Evolutionary conservation across 2,888 invertebrate species (phyloP).

Genomic region (Ligdia adustata): DNA sequence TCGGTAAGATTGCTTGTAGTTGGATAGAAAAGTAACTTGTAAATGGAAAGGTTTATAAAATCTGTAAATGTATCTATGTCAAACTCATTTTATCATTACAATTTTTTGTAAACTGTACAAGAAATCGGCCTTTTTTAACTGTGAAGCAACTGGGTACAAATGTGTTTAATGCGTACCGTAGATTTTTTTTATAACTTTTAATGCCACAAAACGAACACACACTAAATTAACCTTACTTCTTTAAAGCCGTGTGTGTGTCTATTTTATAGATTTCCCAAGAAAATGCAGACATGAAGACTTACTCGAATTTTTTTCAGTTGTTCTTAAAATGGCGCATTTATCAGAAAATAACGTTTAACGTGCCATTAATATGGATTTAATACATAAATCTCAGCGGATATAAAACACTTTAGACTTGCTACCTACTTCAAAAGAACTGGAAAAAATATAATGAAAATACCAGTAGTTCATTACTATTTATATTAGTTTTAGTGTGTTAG

Average conservation of each 20-base stretch:
- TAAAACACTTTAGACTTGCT: conserved; percentile 31
- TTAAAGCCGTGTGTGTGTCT: neutral
- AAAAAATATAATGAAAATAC: conserved; percentile 33
- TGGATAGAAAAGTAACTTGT: no score
- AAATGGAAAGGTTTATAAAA: no score
- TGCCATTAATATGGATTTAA: conserved; percentile 26
- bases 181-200: no score
- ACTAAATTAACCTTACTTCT: neutral
- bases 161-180: no score
- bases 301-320: conserved; percentile 12
- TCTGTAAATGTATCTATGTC: no score
- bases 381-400: conserved; percentile 35
- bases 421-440: conserved; percentile 33
- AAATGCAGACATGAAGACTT: conserved; percentile 15
- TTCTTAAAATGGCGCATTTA: conserved; percentile 23
- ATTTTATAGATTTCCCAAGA: neutral
- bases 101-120: neutral
- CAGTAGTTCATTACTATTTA: no score
- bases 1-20: no score
- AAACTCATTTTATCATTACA: no score
- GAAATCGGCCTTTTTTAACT: no score
- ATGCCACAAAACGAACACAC: neutral
- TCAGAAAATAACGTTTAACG: conserved; percentile 29
- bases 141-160: no score
- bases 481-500: no score